phyloP scores from a whole-genome alignment of 2,113 vertebrate species.

The Daphoenositta chrysoptera region DNA sequence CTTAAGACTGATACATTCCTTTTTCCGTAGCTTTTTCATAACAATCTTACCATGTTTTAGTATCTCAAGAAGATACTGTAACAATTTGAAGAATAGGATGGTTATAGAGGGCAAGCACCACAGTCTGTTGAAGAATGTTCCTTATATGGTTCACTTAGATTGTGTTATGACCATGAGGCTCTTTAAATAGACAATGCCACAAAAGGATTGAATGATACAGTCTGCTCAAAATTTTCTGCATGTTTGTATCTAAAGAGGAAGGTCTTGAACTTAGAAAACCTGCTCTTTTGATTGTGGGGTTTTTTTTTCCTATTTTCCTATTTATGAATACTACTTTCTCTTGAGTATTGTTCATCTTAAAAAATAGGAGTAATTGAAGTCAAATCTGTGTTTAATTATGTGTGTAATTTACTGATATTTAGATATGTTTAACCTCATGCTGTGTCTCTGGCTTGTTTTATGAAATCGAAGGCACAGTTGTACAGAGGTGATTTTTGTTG shows the following conservation, averaged over 20 bases:
- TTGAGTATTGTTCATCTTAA: slow-evolving; percentile 8
- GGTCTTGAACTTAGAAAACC: not conserved
- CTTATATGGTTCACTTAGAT: not conserved
- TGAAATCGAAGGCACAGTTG: not conserved
- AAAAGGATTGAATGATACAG: not conserved
- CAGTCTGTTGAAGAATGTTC: not conserved
- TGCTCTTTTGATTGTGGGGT: not conserved
- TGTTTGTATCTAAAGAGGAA: not conserved
- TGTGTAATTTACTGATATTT: slow-evolving; percentile 62
- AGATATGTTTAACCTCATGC: slow-evolving; percentile 54
- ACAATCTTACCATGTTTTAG: not conserved
- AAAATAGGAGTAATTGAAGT: slow-evolving; percentile 41
- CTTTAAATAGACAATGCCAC: not conserved
- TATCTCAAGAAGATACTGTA: not conserved
- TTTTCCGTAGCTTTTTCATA: not conserved
- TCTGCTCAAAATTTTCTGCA: not conserved
- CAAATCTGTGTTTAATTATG: slow-evolving; percentile 55
- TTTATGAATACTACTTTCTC: not conserved
- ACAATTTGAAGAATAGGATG: not conserved
- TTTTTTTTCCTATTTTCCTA: not conserved
- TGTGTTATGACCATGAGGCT: not conserved
- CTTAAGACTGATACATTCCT: not conserved
- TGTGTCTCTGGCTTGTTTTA: slow-evolving; percentile 41
- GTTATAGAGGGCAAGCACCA: not conserved
- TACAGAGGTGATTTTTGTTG: slow-evolving; percentile 55